phyloP scores from a whole-genome alignment of 2,113 vertebrate species.

The Todiramphus saurophagus region DNA sequence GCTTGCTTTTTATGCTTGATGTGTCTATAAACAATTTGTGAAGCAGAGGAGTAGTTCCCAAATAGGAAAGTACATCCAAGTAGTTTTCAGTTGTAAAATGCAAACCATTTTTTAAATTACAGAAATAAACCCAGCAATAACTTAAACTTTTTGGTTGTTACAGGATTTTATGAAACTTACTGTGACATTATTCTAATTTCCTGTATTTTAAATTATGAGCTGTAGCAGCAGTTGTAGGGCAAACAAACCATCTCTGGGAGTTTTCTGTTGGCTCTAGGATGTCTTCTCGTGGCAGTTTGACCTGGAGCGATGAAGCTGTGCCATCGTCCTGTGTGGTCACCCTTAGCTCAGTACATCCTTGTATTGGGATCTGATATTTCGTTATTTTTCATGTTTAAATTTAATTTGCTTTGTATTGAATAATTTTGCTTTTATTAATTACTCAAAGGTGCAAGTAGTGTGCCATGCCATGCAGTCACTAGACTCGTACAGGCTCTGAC shows the following conservation, averaged over 20 bases:
- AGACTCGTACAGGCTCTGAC: background rate
- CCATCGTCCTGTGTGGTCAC: background rate
- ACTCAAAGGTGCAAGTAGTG: background rate
- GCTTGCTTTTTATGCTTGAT: background rate
- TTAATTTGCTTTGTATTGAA: background rate
- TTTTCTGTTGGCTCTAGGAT: background rate
- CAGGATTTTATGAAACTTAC: background rate
- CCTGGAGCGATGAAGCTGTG: fast-evolving
- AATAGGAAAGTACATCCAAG: background rate
- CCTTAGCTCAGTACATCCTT: fast-evolving
- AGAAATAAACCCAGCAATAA: background rate
- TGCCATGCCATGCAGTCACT: background rate
- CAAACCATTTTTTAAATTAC: background rate
- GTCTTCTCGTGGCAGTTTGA: background rate
- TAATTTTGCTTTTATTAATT: background rate
- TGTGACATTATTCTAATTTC: background rate
- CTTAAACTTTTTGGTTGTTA: background rate
- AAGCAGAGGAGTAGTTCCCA: background rate
- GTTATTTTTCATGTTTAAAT: background rate
- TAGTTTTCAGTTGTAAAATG: background rate
- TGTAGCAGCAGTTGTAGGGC: background rate
- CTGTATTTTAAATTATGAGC: background rate
- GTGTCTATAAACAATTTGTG: fast-evolving
- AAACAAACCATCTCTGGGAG: background rate
- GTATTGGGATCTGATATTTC: background rate